These are phyloP conservation scores for Theretra japonica DNA, from an alignment of 2,888 invertebrate genomes.

Conservation along the genomic window DNA sequence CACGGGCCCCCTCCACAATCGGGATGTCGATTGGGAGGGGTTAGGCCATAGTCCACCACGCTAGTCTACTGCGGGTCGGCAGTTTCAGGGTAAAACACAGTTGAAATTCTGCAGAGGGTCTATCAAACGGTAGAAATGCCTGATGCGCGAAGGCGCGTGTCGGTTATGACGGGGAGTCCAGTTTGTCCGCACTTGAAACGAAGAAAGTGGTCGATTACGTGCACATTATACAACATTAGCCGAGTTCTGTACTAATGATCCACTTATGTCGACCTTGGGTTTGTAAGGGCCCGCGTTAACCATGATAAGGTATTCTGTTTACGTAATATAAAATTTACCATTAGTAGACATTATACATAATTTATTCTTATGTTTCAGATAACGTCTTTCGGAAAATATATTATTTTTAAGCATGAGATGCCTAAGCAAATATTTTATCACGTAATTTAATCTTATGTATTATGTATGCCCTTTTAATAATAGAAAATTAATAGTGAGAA, in stretches of 20 bases:
- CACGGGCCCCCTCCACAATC: no score
- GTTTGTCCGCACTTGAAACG: background rate
- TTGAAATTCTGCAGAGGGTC: background rate
- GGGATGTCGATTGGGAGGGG: no score
- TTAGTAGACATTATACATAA: background rate
- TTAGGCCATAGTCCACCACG: no score
- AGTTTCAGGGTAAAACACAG: no score
- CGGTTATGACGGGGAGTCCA: background rate
- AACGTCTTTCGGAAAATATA: background rate
- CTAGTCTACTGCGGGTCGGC: no score
- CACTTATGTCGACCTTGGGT: constrained; percentile 26
- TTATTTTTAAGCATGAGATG: background rate
- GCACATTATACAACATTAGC: constrained; percentile 29
- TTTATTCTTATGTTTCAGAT: background rate
- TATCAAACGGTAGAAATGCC: background rate
- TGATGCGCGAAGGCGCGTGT: background rate
- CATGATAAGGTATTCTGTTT: background rate
- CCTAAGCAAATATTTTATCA: no score
- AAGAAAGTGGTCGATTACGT: constrained; percentile 30
- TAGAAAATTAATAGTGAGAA: no score
- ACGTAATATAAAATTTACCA: background rate
- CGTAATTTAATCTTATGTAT: no score
- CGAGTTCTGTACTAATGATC: constrained; percentile 13
- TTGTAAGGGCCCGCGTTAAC: background rate
- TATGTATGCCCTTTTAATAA: no score